Conservation (phyloP, 1,140 invertebrate genomes). For the Drosophila parvula region DNA sequence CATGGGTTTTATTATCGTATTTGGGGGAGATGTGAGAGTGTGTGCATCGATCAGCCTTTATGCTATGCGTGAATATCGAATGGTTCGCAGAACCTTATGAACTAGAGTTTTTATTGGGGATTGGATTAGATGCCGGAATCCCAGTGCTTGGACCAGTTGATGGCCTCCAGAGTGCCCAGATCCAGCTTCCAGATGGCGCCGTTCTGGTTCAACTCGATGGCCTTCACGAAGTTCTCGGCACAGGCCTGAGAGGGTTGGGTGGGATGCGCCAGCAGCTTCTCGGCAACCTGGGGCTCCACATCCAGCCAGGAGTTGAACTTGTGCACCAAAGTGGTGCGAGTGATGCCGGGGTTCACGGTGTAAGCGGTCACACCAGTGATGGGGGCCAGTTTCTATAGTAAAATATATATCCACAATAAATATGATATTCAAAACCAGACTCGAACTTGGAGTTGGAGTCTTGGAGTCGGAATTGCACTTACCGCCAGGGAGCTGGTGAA, state of each 20-base stretch:
- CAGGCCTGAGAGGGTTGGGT: constrained; percentile 58
- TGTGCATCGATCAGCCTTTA: constrained; percentile 47
- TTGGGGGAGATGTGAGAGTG: constrained; percentile 27
- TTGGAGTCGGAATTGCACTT: constrained; percentile 10
- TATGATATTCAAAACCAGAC: too few relatives aligned
- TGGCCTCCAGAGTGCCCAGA: constrained; percentile 55
- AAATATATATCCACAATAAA: background rate
- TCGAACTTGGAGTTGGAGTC: too few relatives aligned
- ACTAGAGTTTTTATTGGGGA: constrained; percentile 17
- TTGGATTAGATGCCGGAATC: constrained; percentile 65
- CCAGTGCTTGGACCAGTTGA: constrained; percentile 70
- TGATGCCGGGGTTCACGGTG: constrained; percentile 73
- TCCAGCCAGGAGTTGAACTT: constrained; percentile 77
- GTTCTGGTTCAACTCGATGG: constrained; percentile 73
- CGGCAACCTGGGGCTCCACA: constrained; percentile 66
- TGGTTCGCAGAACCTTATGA: constrained; percentile 25
- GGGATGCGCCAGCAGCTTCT: constrained; percentile 60
- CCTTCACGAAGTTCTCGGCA: constrained; percentile 75
- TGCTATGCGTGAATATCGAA: constrained; percentile 32
- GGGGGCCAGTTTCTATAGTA: constrained; percentile 49
- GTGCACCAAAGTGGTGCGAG: constrained; percentile 62
- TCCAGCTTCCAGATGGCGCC: constrained; percentile 77
- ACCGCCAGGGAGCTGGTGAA: constrained; percentile 83
- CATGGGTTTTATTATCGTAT: constrained; percentile 39
- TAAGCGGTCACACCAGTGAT: constrained; percentile 70